Percentiles rank a stretch among this genome's conserved stretches.
phyloP scores from a whole-genome alignment of 2,113 vertebrate genomes.

The Sciurus niger region DNA sequence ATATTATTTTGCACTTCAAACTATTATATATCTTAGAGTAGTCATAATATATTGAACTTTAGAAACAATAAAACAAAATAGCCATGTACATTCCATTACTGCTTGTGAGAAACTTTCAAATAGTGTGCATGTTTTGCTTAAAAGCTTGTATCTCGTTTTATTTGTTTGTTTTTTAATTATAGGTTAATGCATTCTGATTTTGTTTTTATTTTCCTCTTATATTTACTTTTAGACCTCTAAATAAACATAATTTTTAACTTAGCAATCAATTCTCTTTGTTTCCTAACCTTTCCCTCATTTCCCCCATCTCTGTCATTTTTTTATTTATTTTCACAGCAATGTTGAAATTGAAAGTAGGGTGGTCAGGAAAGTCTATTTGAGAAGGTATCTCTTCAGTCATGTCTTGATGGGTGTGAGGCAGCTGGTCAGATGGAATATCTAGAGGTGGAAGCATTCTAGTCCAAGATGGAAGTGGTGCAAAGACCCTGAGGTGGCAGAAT shows the following conservation, averaged over 20 bases:
- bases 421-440: background rate
- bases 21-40: background rate
- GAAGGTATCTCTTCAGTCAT: background rate
- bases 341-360: background rate
- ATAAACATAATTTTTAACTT: background rate
- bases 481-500: background rate
- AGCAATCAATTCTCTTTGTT: background rate
- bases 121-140: background rate
- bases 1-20: background rate
- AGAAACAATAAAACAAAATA: background rate
- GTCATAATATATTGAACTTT: background rate
- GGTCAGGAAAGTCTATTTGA: background rate
- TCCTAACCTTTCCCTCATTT: background rate
- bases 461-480: background rate
- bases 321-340: background rate
- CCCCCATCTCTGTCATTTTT: background rate
- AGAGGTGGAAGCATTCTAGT: background rate
- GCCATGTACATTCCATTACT: background rate
- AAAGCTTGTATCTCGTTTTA: too few species aligned
- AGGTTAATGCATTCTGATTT: background rate
- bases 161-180: background rate
- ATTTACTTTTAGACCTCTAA: background rate
- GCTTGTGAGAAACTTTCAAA: background rate
- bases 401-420: background rate
- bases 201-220: background rate